phyloP scores from a whole-genome alignment of 2,888 invertebrate genomes.

The Gandaritis pyraliata region DNA sequence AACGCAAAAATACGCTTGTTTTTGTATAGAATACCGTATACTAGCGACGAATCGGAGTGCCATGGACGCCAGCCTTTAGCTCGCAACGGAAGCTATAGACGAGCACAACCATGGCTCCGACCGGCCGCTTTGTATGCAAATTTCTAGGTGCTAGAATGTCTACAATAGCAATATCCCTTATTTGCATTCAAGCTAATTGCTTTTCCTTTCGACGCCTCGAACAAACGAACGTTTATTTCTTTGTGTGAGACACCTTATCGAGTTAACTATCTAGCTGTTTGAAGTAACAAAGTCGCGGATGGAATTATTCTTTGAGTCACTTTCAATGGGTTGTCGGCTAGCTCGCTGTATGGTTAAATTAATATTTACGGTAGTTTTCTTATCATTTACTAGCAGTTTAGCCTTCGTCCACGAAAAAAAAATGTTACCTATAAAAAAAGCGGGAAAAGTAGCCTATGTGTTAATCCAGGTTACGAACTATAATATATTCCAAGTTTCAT shows the following conservation, averaged over 20 bases:
- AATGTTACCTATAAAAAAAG: too few relatives aligned
- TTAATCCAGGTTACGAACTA: too few relatives aligned
- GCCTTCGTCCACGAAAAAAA: too few relatives aligned
- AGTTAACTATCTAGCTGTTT: conserved; percentile 49
- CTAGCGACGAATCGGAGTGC: too few relatives aligned
- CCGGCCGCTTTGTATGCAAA: conserved; percentile 74
- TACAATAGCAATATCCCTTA: conserved; percentile 61
- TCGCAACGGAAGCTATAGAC: conserved; percentile 61
- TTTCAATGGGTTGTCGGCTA: not conserved
- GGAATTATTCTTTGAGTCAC: conserved; percentile 18
- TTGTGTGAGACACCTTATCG: conserved; percentile 62
- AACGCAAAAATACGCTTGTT: too few relatives aligned
- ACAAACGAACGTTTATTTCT: conserved; percentile 66
- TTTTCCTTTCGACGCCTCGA: conserved; percentile 71
- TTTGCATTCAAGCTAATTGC: conserved; percentile 79
- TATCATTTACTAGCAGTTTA: too few relatives aligned
- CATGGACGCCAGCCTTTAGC: too few relatives aligned
- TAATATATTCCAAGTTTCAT: too few relatives aligned
- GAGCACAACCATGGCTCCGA: conserved; percentile 57
- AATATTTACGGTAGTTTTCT: too few relatives aligned
- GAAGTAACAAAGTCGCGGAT: conserved; percentile 9
- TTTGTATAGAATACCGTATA: too few relatives aligned
- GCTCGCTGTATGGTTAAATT: too few relatives aligned
- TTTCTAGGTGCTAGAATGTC: conserved; percentile 43
- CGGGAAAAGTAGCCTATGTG: too few relatives aligned